Evolutionary conservation across 1,140 invertebrate genomes (phyloP).

Genomic region (Vollenhovia emeryi): DNA sequence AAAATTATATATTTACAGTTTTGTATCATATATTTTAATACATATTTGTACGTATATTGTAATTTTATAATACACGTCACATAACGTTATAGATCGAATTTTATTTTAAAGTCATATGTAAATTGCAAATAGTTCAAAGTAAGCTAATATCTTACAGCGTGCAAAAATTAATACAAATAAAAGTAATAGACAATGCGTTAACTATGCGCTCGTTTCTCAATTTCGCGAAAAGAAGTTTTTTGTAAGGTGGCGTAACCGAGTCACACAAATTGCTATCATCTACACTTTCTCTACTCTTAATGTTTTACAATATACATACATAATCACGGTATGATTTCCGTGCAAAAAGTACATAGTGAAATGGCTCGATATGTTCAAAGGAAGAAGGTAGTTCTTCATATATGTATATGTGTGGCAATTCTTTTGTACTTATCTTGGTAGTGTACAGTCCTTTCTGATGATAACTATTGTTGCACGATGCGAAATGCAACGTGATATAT

Average conservation of each 20-base stretch:
- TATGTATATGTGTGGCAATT: not conserved
- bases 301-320: conserved; percentile 27
- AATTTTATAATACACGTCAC: not conserved
- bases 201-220: not conserved
- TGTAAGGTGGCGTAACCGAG: not conserved
- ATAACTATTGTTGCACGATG: conserved; percentile 5
- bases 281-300: not conserved
- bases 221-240: not conserved
- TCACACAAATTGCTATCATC: conserved; percentile 9
- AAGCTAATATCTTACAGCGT: not conserved
- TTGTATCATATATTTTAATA: too few species aligned
- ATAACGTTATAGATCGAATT: not conserved
- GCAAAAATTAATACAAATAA: not conserved
- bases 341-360: not conserved
- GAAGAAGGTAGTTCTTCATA: not conserved
- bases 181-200: not conserved
- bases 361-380: not conserved
- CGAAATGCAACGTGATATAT: conserved; percentile 33
- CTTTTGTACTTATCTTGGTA: conserved; percentile 54
- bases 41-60: too few species aligned
- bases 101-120: not conserved
- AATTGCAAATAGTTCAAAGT: not conserved
- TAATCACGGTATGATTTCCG: conserved; percentile 11
- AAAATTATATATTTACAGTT: too few species aligned
- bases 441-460: conserved; percentile 13